Conservation (phyloP, 2,888 invertebrate genomes). For the Malthinus flaveolus region DNA sequence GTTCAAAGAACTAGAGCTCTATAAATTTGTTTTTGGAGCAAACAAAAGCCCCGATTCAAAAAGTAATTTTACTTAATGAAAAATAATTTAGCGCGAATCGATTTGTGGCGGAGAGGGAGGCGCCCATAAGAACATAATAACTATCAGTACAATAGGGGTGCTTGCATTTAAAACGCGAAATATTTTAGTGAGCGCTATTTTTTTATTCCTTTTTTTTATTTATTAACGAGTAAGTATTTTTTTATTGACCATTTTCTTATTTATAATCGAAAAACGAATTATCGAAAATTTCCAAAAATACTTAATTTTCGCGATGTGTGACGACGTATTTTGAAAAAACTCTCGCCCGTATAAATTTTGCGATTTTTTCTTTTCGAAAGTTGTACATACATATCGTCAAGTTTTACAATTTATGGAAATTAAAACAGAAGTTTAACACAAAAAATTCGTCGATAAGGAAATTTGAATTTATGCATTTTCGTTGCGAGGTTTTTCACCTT, state of each 20-base stretch:
- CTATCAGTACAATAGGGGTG: conserved; percentile 25
- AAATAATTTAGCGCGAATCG: conserved; percentile 23
- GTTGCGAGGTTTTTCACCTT: too few relatives aligned
- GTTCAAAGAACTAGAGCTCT: too few relatives aligned
- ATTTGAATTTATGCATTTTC: too few relatives aligned
- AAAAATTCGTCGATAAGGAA: too few relatives aligned
- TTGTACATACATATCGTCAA: too few relatives aligned
- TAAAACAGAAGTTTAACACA: too few relatives aligned
- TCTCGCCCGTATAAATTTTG: too few relatives aligned
- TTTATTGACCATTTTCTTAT: neutral
- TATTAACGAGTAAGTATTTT: neutral
- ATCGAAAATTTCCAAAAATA: neutral
- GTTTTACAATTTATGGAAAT: too few relatives aligned
- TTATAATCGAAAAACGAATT: neutral
- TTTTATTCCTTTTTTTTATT: conserved; percentile 6
- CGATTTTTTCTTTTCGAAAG: too few relatives aligned
- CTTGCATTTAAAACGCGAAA: conserved; percentile 18
- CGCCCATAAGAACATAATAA: conserved; percentile 22
- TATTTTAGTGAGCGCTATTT: conserved; percentile 2
- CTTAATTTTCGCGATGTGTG: too few relatives aligned
- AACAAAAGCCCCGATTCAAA: conserved; percentile 7
- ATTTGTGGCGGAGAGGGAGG: conserved; percentile 28
- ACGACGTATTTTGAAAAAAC: too few relatives aligned
- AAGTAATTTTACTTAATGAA: conserved; percentile 13
- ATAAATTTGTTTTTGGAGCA: neutral